Percentiles rank a stretch among this genome's conserved stretches.
These are phyloP conservation scores for Bicyclus anynana DNA, from an alignment of 1,140 invertebrate genomes.

Conservation along the genomic window DNA sequence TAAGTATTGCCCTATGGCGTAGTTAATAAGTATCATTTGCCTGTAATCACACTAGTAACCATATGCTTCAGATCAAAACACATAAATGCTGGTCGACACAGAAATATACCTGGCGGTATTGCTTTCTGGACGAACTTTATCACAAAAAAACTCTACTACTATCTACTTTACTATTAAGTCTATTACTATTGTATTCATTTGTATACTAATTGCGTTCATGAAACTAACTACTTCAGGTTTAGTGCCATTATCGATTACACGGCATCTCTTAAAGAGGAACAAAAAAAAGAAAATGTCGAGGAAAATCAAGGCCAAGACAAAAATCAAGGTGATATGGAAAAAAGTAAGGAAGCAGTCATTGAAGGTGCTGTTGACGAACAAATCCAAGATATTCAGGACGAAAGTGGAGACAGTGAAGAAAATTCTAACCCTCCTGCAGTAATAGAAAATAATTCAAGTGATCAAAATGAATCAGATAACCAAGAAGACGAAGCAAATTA, in stretches of 20 bases:
- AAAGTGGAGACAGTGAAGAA: neutral
- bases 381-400: neutral
- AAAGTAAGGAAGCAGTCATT: neutral
- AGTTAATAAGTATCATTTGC: too few species aligned
- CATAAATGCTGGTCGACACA: too few species aligned
- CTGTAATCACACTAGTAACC: too few species aligned
- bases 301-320: neutral
- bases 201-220: too few species aligned
- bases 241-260: conserved; percentile 25
- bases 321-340: neutral
- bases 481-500: neutral
- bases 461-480: neutral
- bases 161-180: too few species aligned
- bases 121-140: too few species aligned
- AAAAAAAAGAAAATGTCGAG: neutral
- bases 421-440: neutral
- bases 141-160: too few species aligned
- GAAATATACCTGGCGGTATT: too few species aligned
- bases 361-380: neutral
- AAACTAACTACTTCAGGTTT: conserved; percentile 25
- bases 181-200: too few species aligned
- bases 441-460: neutral
- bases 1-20: too few species aligned
- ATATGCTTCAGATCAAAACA: too few species aligned
- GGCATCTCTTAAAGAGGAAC: conserved; percentile 2